Conservation (phyloP, 35 echinoderm and acorn worm species). For the Anneissia japonica region DNA sequence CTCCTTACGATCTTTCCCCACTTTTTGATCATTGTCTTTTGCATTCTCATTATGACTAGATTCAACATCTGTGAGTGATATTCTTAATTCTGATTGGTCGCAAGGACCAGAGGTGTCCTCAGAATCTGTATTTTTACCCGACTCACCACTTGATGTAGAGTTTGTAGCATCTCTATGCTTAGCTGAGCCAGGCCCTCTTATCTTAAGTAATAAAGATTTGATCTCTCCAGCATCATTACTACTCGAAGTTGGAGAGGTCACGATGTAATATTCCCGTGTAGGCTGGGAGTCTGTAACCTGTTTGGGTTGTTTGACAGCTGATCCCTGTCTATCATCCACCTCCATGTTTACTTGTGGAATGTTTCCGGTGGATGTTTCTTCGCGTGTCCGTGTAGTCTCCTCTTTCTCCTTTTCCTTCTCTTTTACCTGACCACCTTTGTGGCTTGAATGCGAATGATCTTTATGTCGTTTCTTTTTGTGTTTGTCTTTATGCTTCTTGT, state of each 20-base stretch:
- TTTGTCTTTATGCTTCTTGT: not conserved
- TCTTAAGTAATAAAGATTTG: conserved; percentile 68
- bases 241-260: conserved; percentile 66
- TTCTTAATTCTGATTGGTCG: not conserved
- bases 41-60: not conserved
- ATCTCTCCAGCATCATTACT: conserved; percentile 72
- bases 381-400: not conserved
- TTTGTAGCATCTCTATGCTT: not conserved
- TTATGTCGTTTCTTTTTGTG: not conserved
- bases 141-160: not conserved
- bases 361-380: not conserved
- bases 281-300: not conserved
- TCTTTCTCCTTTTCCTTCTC: not conserved
- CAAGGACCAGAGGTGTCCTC: not conserved
- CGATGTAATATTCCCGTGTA: conserved; percentile 80
- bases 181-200: conserved; percentile 1
- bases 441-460: too few species aligned
- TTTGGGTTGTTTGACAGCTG: not conserved
- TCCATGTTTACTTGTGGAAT: not conserved
- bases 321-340: not conserved
- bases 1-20: not conserved
- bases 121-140: not conserved
- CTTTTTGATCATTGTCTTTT: not conserved
- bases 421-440: not conserved
- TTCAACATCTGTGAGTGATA: not conserved